A percentile compares a stretch with the other conserved stretches of the same genome.
Evolutionary conservation across 2,888 invertebrate genomes (phyloP).

Genomic region (Eristalinus aeneus): DNA sequence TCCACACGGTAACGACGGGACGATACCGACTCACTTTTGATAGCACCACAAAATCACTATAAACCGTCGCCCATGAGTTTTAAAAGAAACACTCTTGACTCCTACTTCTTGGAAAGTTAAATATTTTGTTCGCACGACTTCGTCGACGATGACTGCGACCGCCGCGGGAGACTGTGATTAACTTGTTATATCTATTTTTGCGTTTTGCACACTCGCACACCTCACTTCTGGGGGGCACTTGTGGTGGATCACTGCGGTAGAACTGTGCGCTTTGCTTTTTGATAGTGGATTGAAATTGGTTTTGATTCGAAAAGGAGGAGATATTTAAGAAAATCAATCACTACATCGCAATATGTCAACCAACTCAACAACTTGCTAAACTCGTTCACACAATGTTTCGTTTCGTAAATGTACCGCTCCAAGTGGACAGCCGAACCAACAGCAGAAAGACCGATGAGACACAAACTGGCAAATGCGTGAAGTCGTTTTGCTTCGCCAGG

Average conservation of each 20-base stretch:
- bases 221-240: conserved; percentile 51
- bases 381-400: conserved; percentile 61
- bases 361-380: conserved; percentile 71
- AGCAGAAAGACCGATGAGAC: background rate
- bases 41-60: conserved; percentile 42
- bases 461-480: conserved; percentile 1
- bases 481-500: background rate
- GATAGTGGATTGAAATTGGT: conserved; percentile 56
- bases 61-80: conserved; percentile 39
- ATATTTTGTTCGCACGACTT: conserved; percentile 9
- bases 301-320: conserved; percentile 53
- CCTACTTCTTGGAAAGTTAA: conserved; percentile 59
- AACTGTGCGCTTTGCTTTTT: conserved; percentile 19
- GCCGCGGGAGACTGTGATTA: conserved; percentile 64
- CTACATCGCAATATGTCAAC: conserved; percentile 71
- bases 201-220: conserved; percentile 37
- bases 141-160: conserved; percentile 44
- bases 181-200: conserved; percentile 23
- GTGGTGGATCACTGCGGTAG: conserved; percentile 52
- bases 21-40: conserved; percentile 21
- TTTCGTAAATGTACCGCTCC: conserved; percentile 40
- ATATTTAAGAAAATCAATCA: conserved; percentile 69
- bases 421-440: conserved; percentile 17
- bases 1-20: conserved; percentile 8
- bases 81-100: background rate